Evolutionary conservation across 2,888 invertebrate genomes (phyloP), one percentile per base, ranked within the genome.

Genomic region (Callinectes sapidus): DNA sequence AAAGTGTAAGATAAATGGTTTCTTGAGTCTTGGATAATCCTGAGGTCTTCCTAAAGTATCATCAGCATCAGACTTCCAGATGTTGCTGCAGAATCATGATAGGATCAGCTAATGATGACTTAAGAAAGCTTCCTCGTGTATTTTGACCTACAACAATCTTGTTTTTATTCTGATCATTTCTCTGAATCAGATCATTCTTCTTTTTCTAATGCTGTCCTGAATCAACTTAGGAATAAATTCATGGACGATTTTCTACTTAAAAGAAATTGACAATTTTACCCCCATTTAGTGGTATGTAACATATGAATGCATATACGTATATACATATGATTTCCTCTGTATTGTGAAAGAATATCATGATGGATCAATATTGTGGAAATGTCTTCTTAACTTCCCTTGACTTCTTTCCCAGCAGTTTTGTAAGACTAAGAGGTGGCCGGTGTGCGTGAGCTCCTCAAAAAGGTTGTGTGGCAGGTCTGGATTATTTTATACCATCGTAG

Each of bases 21-120:
- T 28, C 87, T 48, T 87, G 48, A 87, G 48, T 54, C 48, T 87
- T 87, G 87, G 87, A 87, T 87, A 87, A 48, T 28, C 28, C 28
- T 48, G 54, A 54, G 18, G 87, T 87, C 87, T 54, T 87, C 28
- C 71, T 71, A 71, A 71, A 71, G 71, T 71, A 71, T 71, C 71
- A 71, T 71, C 71, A 71, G 6, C 28, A 28, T 28, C 71, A n/a
- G n/a, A 71, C 71, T 71, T 71, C 71, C 71, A 71, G 71, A 71
- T 71, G 71, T 28, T 71, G 48, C n/a, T 48, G n/a, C 87, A 42
- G 87, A 23, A 87, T 23, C 48, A 87, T 35, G 28, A 42, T n/a
- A 71, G 71, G 71, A 71, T 71, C 71, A 71, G 28, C 10, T 71
- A n/a, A 71, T 71, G 71, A 71, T 71, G 28, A 71, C 28, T 71